Base-by-base conservation (phyloP, 1,140 invertebrate genomes). In the Lucilia sericata region DNA sequence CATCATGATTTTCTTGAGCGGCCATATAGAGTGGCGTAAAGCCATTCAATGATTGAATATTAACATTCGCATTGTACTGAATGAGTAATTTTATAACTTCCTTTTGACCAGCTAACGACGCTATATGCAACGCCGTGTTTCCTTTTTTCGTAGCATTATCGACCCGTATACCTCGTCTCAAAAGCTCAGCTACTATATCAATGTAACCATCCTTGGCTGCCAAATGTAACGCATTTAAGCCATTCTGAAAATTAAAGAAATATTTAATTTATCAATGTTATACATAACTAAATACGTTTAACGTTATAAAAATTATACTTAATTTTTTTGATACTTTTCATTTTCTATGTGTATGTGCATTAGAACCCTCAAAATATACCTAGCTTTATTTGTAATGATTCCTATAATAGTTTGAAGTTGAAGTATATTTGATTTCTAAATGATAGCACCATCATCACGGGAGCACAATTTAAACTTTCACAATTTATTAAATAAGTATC, bases 1-100 rank as follows among this genome's bases (percentile, higher is more conserved):
- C 94, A 85, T 98, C 96, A 91, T 99, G 98, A 89, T 99, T 99
- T 92, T 99, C 99, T 91, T 99, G 99, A 5, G 98, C 98, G 17
- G 98, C 98, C 98, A 99, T 99, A 90, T 99, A 99, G 5, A 99
- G 92, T 0, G 99, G 98, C 0, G 98, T 99, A 92, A 99, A 99
- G 51, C 99, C 99, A 92, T 98, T 99, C 90, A 98, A 95, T 17
- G 97, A 98, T 91, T 99, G 98, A 75, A 97, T 96, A 92, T 99
- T 99, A 83, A 99, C 96, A 90, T 97, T 96, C 85, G 98, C 98
- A 84, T 96, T 96, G 91, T 96, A 93, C 89, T 97, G 94, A 51
- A 99, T 95, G 81, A 99, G 93, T 86, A 98, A 93, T 87, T 95
- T 95, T 51, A 99, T 98, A 60, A 99, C 97, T 86, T 98, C 95